A percentile compares a stretch with the other conserved stretches of the same genome.
Evolutionary conservation across 2,888 invertebrate genomes (phyloP).

Genomic region (Drosophila parthenogenetica): DNA sequence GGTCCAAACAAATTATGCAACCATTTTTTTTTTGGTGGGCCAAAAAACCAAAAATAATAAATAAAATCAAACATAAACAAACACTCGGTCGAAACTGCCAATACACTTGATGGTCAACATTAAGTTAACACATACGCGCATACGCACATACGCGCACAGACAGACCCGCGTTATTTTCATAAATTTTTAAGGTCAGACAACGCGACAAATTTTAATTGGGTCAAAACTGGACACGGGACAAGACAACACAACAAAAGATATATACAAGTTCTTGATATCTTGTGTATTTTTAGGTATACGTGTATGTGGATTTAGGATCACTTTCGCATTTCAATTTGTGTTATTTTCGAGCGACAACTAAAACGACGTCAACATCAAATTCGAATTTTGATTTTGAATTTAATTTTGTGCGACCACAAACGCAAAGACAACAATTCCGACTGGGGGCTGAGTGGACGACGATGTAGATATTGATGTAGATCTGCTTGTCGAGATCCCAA

Average conservation of each 20-base stretch:
- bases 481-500: constrained; percentile 42
- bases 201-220: constrained; percentile 6
- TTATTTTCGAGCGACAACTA: constrained; percentile 32
- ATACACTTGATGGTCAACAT: constrained; percentile 50
- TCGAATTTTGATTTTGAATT: too few relatives aligned
- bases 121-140: constrained; percentile 36
- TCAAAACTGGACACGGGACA: constrained; percentile 2
- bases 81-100: constrained; percentile 57
- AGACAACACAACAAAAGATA: background rate
- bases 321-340: constrained; percentile 15
- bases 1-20: constrained; percentile 69
- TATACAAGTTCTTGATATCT: background rate
- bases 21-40: constrained; percentile 40
- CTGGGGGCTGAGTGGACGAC: constrained; percentile 62
- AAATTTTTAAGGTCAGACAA: constrained; percentile 21
- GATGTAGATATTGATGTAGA: constrained; percentile 29
- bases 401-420: constrained; percentile 64
- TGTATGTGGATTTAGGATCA: constrained; percentile 6
- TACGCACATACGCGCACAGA: constrained; percentile 3
- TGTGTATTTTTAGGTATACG: background rate
- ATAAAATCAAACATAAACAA: constrained; percentile 69
- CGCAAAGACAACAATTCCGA: constrained; percentile 76
- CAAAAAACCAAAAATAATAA: constrained; percentile 16
- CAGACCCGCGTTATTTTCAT: constrained; percentile 11
- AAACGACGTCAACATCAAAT: constrained; percentile 30